These are phyloP conservation scores for Heteromyza rotundicornis DNA, from an alignment of 2,888 invertebrate genomes.

Conservation along the genomic window DNA sequence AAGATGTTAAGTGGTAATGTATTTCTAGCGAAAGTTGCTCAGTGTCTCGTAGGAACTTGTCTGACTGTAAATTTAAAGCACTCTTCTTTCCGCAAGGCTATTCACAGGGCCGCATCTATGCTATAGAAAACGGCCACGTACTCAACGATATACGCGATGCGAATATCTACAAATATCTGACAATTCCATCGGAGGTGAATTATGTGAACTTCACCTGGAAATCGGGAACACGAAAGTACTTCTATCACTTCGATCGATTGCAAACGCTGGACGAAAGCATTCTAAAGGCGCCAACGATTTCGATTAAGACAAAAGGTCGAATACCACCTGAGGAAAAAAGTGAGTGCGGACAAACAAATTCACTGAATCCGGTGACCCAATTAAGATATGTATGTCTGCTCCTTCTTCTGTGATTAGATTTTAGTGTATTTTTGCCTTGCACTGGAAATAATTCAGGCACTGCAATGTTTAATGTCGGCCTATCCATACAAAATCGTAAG, in stretches of 20 bases:
- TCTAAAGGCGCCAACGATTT: constrained; percentile 83
- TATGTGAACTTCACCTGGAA: constrained; percentile 92
- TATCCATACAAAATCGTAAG: constrained; percentile 81
- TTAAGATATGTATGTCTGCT: not conserved
- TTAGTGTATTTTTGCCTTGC: constrained; percentile 87
- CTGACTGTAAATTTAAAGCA: constrained; percentile 38
- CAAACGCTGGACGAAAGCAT: constrained; percentile 85
- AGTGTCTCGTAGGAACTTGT: constrained; percentile 6
- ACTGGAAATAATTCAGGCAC: constrained; percentile 87
- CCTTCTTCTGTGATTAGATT: constrained; percentile 67
- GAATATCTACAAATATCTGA: constrained; percentile 85
- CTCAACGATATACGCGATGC: constrained; percentile 86
- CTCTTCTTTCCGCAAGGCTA: constrained; percentile 56
- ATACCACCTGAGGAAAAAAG: constrained; percentile 87
- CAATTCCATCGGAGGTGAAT: constrained; percentile 90
- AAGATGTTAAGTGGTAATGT: constrained; percentile 85
- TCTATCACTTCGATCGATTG: constrained; percentile 85
- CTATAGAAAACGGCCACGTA: constrained; percentile 86
- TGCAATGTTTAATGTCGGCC: constrained; percentile 85
- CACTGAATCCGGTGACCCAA: not conserved
- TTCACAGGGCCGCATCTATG: constrained; percentile 69
- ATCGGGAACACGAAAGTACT: constrained; percentile 79
- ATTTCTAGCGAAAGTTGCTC: constrained; percentile 17
- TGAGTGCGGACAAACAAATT: constrained; percentile 54
- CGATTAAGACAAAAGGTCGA: constrained; percentile 83